These are phyloP conservation scores for Bombyx mandarina DNA, from an alignment of 1,140 invertebrate species.

Conservation along the genomic window DNA sequence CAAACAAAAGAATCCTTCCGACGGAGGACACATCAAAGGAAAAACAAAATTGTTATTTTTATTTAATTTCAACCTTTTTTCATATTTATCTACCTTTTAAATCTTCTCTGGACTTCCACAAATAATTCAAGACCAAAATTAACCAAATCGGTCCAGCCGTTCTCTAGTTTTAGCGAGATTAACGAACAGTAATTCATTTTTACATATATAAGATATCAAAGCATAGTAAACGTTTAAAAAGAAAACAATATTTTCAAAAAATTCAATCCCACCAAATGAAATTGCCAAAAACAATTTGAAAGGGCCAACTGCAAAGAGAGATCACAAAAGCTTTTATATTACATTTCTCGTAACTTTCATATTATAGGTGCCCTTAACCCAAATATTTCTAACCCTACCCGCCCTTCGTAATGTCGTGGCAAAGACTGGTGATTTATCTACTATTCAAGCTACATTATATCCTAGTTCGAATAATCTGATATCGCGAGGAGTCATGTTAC, in stretches of 20 bases:
- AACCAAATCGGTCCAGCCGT: too few relatives aligned
- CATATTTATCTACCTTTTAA: too few relatives aligned
- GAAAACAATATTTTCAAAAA: background rate
- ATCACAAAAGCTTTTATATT: constrained; percentile 14
- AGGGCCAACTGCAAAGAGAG: constrained; percentile 9
- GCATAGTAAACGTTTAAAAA: too few relatives aligned
- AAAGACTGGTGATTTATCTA: constrained; percentile 19
- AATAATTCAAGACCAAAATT: too few relatives aligned
- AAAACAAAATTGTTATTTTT: too few relatives aligned
- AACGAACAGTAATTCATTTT: too few relatives aligned
- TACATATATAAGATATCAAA: too few relatives aligned
- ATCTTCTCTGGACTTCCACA: too few relatives aligned
- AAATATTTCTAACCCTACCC: constrained; percentile 19
- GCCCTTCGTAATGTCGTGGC: constrained; percentile 16
- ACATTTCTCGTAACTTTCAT: constrained; percentile 11
- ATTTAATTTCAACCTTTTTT: too few relatives aligned
- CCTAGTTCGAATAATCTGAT: constrained; percentile 21
- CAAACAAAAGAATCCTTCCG: too few relatives aligned
- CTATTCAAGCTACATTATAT: constrained; percentile 20
- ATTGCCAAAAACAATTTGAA: constrained; percentile 6
- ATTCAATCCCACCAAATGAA: background rate
- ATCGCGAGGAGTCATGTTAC: background rate
- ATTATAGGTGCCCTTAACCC: constrained; percentile 11
- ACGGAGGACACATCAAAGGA: too few relatives aligned
- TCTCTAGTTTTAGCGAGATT: too few relatives aligned